phyloP scores from a whole-genome alignment of 1,140 invertebrate species.

The Dendroctonus ponderosae region DNA sequence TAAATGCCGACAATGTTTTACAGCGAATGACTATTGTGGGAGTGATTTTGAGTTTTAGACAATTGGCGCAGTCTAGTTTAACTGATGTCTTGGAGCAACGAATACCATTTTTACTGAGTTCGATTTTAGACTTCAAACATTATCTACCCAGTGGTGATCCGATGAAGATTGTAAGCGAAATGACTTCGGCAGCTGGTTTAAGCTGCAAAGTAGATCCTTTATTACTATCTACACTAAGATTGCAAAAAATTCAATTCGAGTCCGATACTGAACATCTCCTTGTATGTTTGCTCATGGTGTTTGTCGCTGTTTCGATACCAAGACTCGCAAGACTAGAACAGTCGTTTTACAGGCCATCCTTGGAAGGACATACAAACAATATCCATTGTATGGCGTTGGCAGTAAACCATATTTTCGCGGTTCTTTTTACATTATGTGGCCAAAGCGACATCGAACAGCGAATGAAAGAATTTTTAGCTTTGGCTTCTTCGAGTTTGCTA shows the following conservation, averaged over 20 bases:
- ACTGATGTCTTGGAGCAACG: constrained; percentile 91
- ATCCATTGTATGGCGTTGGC: constrained; percentile 96
- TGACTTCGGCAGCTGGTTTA: constrained; percentile 94
- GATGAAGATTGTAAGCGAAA: constrained; percentile 91
- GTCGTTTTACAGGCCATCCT: constrained; percentile 84
- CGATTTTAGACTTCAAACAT: constrained; percentile 91
- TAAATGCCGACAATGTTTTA: constrained; percentile 89
- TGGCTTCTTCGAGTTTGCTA: constrained; percentile 92
- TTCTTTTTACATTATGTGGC: constrained; percentile 92
- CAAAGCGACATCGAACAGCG: constrained; percentile 94
- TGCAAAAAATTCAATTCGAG: constrained; percentile 82
- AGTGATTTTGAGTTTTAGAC: constrained; percentile 93
- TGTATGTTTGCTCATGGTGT: constrained; percentile 96
- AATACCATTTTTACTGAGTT: constrained; percentile 95
- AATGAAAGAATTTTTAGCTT: constrained; percentile 96
- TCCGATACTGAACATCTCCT: constrained; percentile 83
- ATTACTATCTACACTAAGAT: constrained; percentile 80
- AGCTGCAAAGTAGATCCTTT: constrained; percentile 93
- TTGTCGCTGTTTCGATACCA: constrained; percentile 96
- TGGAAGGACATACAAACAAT: constrained; percentile 96
- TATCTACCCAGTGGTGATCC: constrained; percentile 88
- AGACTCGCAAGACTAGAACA: constrained; percentile 89
- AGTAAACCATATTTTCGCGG: constrained; percentile 95
- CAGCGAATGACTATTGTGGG: constrained; percentile 98
- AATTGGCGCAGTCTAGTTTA: constrained; percentile 89